Evolutionary conservation across 1,140 invertebrate genomes (phyloP).

Genomic region (Papilio machaon): DNA sequence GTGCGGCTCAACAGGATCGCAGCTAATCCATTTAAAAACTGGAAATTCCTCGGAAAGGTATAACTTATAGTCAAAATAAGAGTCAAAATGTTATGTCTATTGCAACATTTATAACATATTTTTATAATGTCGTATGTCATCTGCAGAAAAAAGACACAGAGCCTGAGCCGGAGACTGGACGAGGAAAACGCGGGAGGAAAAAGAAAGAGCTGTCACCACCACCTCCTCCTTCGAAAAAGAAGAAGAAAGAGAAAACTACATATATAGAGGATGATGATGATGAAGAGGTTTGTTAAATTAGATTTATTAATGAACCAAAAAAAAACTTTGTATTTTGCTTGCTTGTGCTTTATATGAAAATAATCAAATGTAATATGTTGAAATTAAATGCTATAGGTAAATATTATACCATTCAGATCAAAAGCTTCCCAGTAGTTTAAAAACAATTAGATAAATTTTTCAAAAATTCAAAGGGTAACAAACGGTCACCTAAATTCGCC

Average conservation of each 20-base stretch:
- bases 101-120: no score
- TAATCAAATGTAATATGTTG: no score
- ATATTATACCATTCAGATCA: no score
- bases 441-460: no score
- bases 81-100: no score
- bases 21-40: conserved; percentile 90
- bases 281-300: conserved; percentile 60
- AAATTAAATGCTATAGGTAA: no score
- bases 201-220: conserved; percentile 62
- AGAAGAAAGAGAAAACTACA: conserved; percentile 67
- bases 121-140: background rate
- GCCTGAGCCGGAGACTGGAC: conserved; percentile 51
- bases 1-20: conserved; percentile 86
- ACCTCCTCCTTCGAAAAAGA: conserved; percentile 65
- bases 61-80: background rate
- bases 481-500: no score
- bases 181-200: conserved; percentile 63
- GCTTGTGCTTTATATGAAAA: no score
- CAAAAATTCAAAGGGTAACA: no score
- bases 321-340: no score
- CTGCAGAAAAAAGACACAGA: conserved; percentile 57
- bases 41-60: conserved; percentile 84
- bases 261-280: conserved; percentile 63
- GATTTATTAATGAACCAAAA: no score
- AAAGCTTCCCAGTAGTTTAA: no score